phyloP scores from a whole-genome alignment of 2,797 vertebrate genomes.

The Argyrosomus regius region DNA sequence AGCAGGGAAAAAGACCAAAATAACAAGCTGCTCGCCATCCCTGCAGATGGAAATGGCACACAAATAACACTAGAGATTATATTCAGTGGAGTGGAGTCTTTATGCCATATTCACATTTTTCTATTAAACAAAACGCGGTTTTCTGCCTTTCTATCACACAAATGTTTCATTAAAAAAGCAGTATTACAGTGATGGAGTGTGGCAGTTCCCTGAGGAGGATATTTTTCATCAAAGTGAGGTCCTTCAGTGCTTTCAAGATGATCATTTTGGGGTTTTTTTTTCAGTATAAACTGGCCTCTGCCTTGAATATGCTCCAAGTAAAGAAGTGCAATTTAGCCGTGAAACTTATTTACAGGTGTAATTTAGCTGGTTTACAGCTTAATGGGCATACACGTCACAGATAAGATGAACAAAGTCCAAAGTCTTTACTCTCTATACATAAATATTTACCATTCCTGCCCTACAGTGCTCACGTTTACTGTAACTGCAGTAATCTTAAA shows the following conservation, averaged over 20 bases:
- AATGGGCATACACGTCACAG: not conserved
- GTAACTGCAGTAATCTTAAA: not conserved
- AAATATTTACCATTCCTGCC: slow-evolving; percentile 7
- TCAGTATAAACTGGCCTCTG: not conserved
- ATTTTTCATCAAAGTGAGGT: slow-evolving; percentile 35
- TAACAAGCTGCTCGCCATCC: slow-evolving; percentile 37
- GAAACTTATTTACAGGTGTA: not conserved
- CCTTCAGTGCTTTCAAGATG: slow-evolving; percentile 31
- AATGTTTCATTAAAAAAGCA: not conserved
- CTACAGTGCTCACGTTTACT: not conserved
- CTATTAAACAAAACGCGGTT: slow-evolving; percentile 8
- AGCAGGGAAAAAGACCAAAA: slow-evolving; percentile 52
- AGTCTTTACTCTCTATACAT: slow-evolving; percentile 5
- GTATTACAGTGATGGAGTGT: slow-evolving; percentile 40
- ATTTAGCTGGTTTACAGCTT: slow-evolving; percentile 20
- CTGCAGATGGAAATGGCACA: slow-evolving; percentile 37
- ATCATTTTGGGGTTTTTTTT: slow-evolving; percentile 23
- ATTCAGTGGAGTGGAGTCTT: not conserved
- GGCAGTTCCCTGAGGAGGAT: slow-evolving; percentile 30
- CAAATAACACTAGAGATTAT: slow-evolving; percentile 17
- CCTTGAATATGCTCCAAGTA: not conserved
- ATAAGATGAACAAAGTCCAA: slow-evolving; percentile 29
- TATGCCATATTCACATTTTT: slow-evolving; percentile 12
- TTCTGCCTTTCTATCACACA: slow-evolving; percentile 10
- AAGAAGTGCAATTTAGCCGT: not conserved